These are phyloP conservation scores for Subanguina moxae DNA, from an alignment of 1,140 invertebrate genomes.

Conservation along the genomic window DNA sequence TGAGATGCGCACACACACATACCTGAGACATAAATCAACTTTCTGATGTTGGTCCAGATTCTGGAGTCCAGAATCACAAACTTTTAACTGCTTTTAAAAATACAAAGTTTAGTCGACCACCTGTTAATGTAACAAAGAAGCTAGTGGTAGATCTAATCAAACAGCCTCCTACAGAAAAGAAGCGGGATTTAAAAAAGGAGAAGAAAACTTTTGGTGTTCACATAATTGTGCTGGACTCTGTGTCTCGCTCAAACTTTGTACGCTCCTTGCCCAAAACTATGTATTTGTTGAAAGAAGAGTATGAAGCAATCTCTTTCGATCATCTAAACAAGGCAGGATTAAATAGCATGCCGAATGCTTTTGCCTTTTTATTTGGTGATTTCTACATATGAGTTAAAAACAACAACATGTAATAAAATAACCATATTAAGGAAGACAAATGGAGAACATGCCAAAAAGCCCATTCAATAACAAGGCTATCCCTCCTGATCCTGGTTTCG, in stretches of 20 bases:
- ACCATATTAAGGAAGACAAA: neutral
- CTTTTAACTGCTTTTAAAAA: no score
- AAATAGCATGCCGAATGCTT: conserved; percentile 36
- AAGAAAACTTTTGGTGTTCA: conserved; percentile 16
- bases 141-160: no score
- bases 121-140: no score
- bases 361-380: conserved; percentile 26
- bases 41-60: no score
- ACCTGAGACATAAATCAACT: no score
- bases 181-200: neutral
- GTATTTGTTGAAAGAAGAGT: conserved; percentile 14
- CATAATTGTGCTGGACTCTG: conserved; percentile 26
- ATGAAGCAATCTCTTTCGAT: conserved; percentile 21
- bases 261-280: conserved; percentile 21
- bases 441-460: neutral
- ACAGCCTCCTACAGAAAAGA: no score
- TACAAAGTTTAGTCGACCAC: no score
- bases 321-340: conserved; percentile 28
- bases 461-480: conserved; percentile 1
- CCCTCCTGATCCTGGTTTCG: neutral
- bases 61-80: no score
- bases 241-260: conserved; percentile 15
- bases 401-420: no score
- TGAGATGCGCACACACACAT: no score
- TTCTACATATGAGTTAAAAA: no score